A percentile compares a stretch with the other conserved stretches of the same genome.
Conservation (phyloP, 2,888 invertebrate species). For the Drosophila phalerata region DNA sequence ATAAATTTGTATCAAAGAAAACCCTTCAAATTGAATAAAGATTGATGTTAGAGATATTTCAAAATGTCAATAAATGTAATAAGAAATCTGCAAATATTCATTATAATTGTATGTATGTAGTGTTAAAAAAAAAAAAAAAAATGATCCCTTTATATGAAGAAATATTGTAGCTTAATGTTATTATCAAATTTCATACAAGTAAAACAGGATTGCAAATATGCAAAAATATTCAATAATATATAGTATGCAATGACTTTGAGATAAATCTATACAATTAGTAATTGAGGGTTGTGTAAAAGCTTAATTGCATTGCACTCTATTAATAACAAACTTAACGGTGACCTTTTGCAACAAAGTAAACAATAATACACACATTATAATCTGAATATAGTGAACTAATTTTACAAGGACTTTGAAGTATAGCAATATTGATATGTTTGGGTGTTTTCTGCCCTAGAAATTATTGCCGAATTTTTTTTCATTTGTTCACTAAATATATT, state of each 20-base stretch:
- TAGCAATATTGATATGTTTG: background rate
- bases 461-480: too few relatives aligned
- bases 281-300: background rate
- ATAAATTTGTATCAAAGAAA: constrained; percentile 4
- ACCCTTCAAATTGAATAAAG: background rate
- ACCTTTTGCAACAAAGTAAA: constrained; percentile 3
- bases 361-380: background rate
- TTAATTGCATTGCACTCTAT: background rate
- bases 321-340: constrained; percentile 5
- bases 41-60: constrained; percentile 2
- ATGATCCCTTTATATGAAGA: background rate
- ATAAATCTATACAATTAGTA: background rate
- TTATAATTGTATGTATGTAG: too few relatives aligned
- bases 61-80: background rate
- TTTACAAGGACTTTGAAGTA: background rate
- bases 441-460: too few relatives aligned
- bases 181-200: background rate
- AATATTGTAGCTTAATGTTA: background rate
- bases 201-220: background rate
- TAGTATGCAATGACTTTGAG: background rate
- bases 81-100: background rate
- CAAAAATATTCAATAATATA: background rate
- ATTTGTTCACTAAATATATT: too few relatives aligned
- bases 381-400: background rate
- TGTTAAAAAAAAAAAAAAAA: too few relatives aligned